phyloP scores from a whole-genome alignment of 1,140 invertebrate genomes.

The Theocolax elegans region DNA sequence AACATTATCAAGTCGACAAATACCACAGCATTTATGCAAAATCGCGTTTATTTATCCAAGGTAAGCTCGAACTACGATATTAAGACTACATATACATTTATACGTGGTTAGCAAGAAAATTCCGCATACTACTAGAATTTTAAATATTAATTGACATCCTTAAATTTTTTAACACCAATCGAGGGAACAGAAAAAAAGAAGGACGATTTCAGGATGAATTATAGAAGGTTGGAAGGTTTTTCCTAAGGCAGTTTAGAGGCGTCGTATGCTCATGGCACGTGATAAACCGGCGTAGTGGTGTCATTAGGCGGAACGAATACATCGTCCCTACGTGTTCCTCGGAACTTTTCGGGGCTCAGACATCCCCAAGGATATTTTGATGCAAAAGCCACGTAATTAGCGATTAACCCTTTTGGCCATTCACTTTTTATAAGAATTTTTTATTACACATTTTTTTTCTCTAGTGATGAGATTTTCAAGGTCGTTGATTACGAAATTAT shows the following conservation, averaged over 20 bases:
- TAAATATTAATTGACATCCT: constrained; percentile 12
- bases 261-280: constrained; percentile 24
- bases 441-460: too few species aligned
- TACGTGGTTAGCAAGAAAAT: constrained; percentile 7
- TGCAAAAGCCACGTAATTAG: too few species aligned
- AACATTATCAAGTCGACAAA: constrained; percentile 7
- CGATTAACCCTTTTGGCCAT: constrained; percentile 49
- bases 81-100: too few species aligned
- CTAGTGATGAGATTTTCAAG: too few species aligned
- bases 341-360: constrained; percentile 43
- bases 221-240: neutral
- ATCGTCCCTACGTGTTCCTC: constrained; percentile 50
- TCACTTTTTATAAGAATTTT: too few species aligned
- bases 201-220: neutral
- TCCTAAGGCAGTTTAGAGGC: constrained; percentile 32
- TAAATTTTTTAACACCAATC: constrained; percentile 30
- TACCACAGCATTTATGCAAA: constrained; percentile 12
- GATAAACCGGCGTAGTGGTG: constrained; percentile 46
- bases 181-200: constrained; percentile 3
- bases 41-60: neutral
- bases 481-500: too few species aligned
- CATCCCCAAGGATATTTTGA: too few species aligned
- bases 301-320: constrained; percentile 51
- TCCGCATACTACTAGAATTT: neutral
- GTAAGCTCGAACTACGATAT: too few species aligned